Percentiles rank a stretch among this genome's conserved stretches.
Conservation (phyloP, 2,888 invertebrate genomes). For the Trachelus tabidus region DNA sequence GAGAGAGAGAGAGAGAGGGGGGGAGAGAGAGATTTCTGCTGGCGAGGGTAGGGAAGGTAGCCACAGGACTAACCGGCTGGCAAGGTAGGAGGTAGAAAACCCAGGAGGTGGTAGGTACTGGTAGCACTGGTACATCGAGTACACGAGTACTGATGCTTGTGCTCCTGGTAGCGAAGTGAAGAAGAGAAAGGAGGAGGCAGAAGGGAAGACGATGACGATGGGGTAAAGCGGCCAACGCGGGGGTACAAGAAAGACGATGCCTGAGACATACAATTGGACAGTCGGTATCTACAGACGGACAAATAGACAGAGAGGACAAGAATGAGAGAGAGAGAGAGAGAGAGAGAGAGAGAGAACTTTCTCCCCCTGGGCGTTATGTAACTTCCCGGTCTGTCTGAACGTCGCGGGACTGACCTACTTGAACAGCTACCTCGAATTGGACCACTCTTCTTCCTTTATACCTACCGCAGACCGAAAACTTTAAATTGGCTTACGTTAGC, state of each 20-base stretch:
- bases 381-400: conserved; percentile 44
- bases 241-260: conserved; percentile 5
- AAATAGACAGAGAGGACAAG: conserved; percentile 22
- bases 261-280: too few relatives aligned
- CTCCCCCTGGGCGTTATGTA: conserved; percentile 59
- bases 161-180: too few relatives aligned
- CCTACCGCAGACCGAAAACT: too few relatives aligned
- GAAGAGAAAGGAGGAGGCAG: too few relatives aligned
- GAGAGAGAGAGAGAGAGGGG: too few relatives aligned
- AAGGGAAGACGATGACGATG: conserved; percentile 13
- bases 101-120: too few relatives aligned
- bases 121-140: too few relatives aligned
- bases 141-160: too few relatives aligned
- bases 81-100: too few relatives aligned
- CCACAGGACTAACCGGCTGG: background rate
- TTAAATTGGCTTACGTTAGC: too few relatives aligned
- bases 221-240: conserved; percentile 20
- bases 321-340: conserved; percentile 10
- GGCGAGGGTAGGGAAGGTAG: background rate
- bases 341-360: conserved; percentile 46
- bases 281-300: background rate
- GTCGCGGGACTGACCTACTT: conserved; percentile 57
- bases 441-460: too few relatives aligned
- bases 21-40: too few relatives aligned
- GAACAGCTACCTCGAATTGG: conserved; percentile 45